phyloP scores from a whole-genome alignment of 2,113 vertebrate genomes.

The Thamnaconus septentrionalis region DNA sequence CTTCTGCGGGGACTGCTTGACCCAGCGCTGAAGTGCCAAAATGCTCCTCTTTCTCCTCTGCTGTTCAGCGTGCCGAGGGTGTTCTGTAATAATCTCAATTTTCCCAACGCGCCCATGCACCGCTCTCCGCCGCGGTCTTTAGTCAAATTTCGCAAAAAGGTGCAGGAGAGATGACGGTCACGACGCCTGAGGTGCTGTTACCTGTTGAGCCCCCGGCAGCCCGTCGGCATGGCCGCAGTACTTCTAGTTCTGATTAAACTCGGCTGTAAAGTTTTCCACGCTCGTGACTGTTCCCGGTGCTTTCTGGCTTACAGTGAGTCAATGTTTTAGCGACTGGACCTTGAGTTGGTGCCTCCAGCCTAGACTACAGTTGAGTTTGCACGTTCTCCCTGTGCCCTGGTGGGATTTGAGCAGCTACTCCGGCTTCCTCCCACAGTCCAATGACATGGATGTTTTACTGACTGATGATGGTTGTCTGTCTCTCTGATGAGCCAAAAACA shows the following conservation, averaged over 20 bases:
- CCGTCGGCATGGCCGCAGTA: conserved; percentile 7
- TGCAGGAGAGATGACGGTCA: conserved; percentile 16
- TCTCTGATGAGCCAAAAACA: too few species aligned
- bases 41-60: conserved; percentile 49
- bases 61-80: conserved; percentile 40
- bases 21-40: conserved; percentile 38
- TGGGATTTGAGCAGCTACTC: neutral
- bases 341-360: conserved; percentile 2
- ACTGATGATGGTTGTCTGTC: too few species aligned
- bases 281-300: conserved; percentile 23
- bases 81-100: conserved; percentile 61
- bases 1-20: conserved; percentile 37
- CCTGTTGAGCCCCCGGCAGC: conserved; percentile 20
- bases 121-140: conserved; percentile 29
- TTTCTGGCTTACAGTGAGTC: conserved; percentile 47
- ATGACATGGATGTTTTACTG: neutral
- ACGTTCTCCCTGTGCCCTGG: too few species aligned
- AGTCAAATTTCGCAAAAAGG: conserved; percentile 28
- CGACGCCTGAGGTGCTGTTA: conserved; percentile 24
- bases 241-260: conserved; percentile 26
- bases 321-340: conserved; percentile 8
- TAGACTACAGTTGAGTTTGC: too few species aligned
- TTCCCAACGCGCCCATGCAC: conserved; percentile 41
- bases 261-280: conserved; percentile 6
- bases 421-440: neutral